A percentile compares a stretch with the other conserved stretches of the same genome.
These are phyloP conservation scores for Lithophane leautieri DNA, from an alignment of 2,888 invertebrate species.

Conservation along the genomic window DNA sequence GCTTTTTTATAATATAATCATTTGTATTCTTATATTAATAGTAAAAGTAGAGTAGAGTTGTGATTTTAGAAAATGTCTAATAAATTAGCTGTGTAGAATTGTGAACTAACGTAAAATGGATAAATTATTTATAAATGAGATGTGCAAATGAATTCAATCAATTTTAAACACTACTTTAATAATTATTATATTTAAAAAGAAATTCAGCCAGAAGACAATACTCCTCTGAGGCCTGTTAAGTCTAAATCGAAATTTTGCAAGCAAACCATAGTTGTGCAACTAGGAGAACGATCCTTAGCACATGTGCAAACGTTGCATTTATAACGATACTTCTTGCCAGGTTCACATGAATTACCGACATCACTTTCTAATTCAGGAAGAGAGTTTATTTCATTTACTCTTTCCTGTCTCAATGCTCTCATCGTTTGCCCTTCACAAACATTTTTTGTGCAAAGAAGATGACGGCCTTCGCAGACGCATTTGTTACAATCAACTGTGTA, in stretches of 20 bases:
- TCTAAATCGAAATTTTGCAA: conserved; percentile 66
- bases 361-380: conserved; percentile 65
- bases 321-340: conserved; percentile 72
- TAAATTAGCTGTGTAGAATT: background rate
- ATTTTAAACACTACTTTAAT: background rate
- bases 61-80: background rate
- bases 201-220: conserved; percentile 36
- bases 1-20: background rate
- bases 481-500: conserved; percentile 74
- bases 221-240: conserved; percentile 49
- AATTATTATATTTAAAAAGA: background rate
- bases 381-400: conserved; percentile 4
- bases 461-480: conserved; percentile 68
- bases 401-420: conserved; percentile 33
- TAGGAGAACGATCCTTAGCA: conserved; percentile 56
- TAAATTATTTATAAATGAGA: background rate
- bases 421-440: conserved; percentile 51
- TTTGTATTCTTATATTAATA: background rate
- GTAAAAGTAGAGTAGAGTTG: background rate
- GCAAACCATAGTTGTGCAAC: conserved; percentile 78
- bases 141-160: background rate
- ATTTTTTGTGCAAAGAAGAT: conserved; percentile 64
- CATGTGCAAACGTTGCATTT: conserved; percentile 78
- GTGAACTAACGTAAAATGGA: background rate
- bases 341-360: conserved; percentile 64